Conservation (phyloP, 2,888 invertebrate genomes). For the Aspidapion aeneum region DNA sequence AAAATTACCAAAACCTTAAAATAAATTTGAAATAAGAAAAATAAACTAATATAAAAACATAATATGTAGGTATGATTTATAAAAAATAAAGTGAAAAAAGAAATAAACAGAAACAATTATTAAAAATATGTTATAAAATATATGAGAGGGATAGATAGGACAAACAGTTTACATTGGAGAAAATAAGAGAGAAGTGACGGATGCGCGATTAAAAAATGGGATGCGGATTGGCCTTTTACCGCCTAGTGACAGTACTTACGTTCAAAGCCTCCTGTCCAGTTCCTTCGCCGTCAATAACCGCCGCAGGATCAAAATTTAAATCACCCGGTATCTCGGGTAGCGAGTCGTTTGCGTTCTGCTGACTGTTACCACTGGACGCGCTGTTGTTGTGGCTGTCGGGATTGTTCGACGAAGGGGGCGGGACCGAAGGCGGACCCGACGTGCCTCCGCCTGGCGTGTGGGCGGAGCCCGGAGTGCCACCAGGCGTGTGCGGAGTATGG, state of each 20-base stretch:
- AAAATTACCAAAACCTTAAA: too few species aligned
- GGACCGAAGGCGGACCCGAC: slow-evolving; percentile 79
- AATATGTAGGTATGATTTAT: too few species aligned
- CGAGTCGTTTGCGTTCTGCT: slow-evolving; percentile 35
- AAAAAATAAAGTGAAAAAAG: too few species aligned
- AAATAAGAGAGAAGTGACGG: too few species aligned
- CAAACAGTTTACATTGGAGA: too few species aligned
- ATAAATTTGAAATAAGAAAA: too few species aligned
- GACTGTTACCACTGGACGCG: slow-evolving; percentile 43
- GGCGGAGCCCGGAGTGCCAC: slow-evolving; percentile 61
- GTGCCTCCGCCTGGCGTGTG: slow-evolving; percentile 70
- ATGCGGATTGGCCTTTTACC: too few species aligned
- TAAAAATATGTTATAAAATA: too few species aligned
- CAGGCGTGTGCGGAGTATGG: slow-evolving; percentile 76
- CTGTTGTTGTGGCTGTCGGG: slow-evolving; percentile 34
- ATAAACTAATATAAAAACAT: too few species aligned
- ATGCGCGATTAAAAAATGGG: too few species aligned
- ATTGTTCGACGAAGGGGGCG: slow-evolving; percentile 56
- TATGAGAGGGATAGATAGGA: too few species aligned
- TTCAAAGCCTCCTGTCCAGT: slow-evolving; percentile 83
- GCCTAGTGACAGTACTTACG: slow-evolving; percentile 74
- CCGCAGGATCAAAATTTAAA: slow-evolving; percentile 89
- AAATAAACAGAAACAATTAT: too few species aligned
- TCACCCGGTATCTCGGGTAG: slow-evolving; percentile 82
- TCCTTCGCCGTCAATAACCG: slow-evolving; percentile 89